Percentiles rank a stretch among this genome's conserved stretches.
These are phyloP conservation scores for Nothoprocta perdicaria DNA, from an alignment of 2,113 vertebrate genomes.

Conservation along the genomic window DNA sequence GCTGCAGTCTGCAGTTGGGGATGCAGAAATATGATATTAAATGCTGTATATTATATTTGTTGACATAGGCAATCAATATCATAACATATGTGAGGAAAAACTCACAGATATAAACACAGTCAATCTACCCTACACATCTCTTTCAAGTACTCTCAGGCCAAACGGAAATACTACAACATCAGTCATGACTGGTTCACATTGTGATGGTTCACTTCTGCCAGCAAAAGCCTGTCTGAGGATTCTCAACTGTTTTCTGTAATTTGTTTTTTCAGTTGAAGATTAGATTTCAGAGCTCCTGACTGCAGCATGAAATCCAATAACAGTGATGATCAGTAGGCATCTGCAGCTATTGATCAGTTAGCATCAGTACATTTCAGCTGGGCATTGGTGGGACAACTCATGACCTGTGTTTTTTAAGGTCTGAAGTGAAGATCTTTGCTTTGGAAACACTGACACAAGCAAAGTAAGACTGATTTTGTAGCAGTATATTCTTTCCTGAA, in stretches of 20 bases:
- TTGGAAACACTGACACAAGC: not conserved
- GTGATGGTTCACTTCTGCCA: not conserved
- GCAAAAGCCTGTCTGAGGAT: not conserved
- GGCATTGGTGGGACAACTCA: not conserved
- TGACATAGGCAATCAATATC: not conserved
- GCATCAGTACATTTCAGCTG: not conserved
- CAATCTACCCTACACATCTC: not conserved
- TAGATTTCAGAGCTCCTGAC: not conserved
- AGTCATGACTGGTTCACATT: not conserved
- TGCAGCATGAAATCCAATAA: not conserved
- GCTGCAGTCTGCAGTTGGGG: not conserved
- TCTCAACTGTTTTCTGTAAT: not conserved
- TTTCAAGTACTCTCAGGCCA: not conserved
- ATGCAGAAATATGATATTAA: slow-evolving; percentile 9
- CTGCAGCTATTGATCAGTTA: not conserved
- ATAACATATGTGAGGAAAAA: not conserved
- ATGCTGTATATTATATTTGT: not conserved
- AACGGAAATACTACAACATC: not conserved
- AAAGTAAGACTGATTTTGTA: not conserved
- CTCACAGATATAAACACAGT: not conserved
- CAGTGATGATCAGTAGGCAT: not conserved
- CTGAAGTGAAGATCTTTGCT: slow-evolving; percentile 2
- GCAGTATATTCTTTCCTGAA: not conserved
- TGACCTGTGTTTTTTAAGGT: not conserved
- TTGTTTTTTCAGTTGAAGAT: slow-evolving; percentile 8